Base-by-base conservation (phyloP, 2,113 vertebrate species). In the Centropristis striata region DNA sequence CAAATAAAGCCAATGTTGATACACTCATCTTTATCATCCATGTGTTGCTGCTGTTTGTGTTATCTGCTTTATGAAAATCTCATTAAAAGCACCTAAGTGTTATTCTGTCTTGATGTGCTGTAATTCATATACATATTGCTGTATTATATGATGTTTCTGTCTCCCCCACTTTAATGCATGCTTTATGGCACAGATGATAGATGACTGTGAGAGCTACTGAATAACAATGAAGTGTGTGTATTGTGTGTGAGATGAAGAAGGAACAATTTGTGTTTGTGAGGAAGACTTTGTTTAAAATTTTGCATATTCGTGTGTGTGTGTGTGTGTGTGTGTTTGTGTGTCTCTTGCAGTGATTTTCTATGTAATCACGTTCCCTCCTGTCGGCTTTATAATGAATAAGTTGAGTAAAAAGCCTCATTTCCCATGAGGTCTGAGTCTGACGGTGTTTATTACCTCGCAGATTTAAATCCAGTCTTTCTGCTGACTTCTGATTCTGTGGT, bases 141-240 rank as follows among this genome's bases (percentile, higher is more conserved):
- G 0, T 46, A 23, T 69, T 73, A 65, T 59, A 50, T 58, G 65
- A 66, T 78, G 41, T 44, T 54, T 78, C 39, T 79, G 11, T 58
- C 36, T 57, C 32, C 60, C 20, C 23, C 14, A 36, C 36, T 36
- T 36, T 68, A 55, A 68, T 51, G 18, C 13, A 25, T 41, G 41
- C 14, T 81, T 79, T 64, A 84, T 68, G 68, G 49, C 37, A 66
- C 20, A 58, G 54, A 71, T 68, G 69, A 86, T 86, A 39, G 70
- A 81, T 86, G 65, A 74, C 20, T 65, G 36, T 46, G 37, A 67
- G 42, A 54, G 28, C 12, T 42, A 20, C 67, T 66, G 71, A 59
- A 85, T 85, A 71, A 63, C 69, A 83, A 85, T 84, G 61, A 64
- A 41, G 36, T 69, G 32, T 67, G 65, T 75, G 51, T n/a, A 8